Evolutionary conservation across 2,797 vertebrate genomes (phyloP), one percentile per base, ranked within the genome.

Genomic region (Anolis apletophallus): DNA sequence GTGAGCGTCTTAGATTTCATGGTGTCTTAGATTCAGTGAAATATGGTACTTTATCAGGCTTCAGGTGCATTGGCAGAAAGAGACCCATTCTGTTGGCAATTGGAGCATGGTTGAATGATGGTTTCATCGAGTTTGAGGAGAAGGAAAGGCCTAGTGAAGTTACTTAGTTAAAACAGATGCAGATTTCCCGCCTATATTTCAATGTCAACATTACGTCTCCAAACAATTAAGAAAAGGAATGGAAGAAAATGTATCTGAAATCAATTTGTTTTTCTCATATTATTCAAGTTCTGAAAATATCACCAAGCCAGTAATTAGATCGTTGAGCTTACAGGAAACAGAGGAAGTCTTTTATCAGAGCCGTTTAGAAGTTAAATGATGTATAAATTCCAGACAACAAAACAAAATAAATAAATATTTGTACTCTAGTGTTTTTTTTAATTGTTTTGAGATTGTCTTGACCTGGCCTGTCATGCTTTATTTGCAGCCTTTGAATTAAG

Each of bases 181-280:
- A 64, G 26, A 2, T 11, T 29, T 64, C 61, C 10, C 11, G 29
- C 61, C 26, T 79, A 29, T 50, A 1, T 88, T 89, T 90, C 19
- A 3, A 0, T 81, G 2, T 84, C 88, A 89, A 36, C 17, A n/a
- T 88, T 81, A 85, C 72, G 71, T 21, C 57, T 13, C 0, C 16
- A 83, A 68, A 64, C 61, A 14, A 83, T 50, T 86, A 67, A 36
- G 52, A 85, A 5, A 23, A 54, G 14, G 71, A 73, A 86, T 71
- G 73, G 67, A 89, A 89, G 67, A 89, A 89, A 92, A 77, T 81
- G 50, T n/a, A 74, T 85, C 80, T 83, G 69, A 92, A 92, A 88
- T 85, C 57, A 75, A 32, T 80, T 55, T 85, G 61, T 75, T 89
- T 88, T 90, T 0, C 72, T 61, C 50, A 83, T 90, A 83, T 90